Evolutionary conservation across 2,888 invertebrate species (phyloP), one percentile per base, ranked within the genome.

Genomic region (Chesias legatella): DNA sequence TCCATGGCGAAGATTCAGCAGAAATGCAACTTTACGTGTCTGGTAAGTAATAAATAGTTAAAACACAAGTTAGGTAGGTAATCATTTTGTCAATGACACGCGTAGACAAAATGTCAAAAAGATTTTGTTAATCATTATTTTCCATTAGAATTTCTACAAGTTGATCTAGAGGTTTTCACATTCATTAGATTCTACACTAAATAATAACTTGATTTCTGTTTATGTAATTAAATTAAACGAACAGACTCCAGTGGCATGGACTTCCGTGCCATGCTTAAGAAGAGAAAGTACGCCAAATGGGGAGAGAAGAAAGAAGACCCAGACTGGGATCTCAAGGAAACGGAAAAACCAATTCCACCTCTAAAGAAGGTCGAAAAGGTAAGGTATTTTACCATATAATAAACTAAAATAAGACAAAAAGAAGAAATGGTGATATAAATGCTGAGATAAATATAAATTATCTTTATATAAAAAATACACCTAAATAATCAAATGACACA

Each of bases 221-320:
- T n/a, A n/a, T n/a, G n/a, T n/a, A n/a, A n/a, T 24, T 6, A 23
- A 33, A 36, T 42, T 5, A 7, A 22, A 37, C 29, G 30, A 41
- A 30, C 48, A 95, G 98, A 98, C 89, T 93, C 98, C 53, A 97
- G 97, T 86, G 98, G 98, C 58, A 95, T 99, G 94, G 99, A 99
- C 89, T 99, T 99, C 94, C 94, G 99, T 86, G 94, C 98, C 51
- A 95, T 99, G 95, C 91, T 99, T 63, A 98, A 98, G 88, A 98
- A 97, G 90, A 93, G 97, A 69, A 96, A 96, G 86, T 97, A 97
- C 79, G 94, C 95, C 65, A 95, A 96, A 90, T 97, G 97, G 97
- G 95, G 91, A 47, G 93, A 94, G 79, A 94, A 97, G 58, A 95
- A 98, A 60, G 94, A 94, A 35, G 97, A 98, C 64, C 95, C 95